Base-by-base conservation (phyloP, 64 coral and sea anemone species). In the Pachyseris speciosa region DNA sequence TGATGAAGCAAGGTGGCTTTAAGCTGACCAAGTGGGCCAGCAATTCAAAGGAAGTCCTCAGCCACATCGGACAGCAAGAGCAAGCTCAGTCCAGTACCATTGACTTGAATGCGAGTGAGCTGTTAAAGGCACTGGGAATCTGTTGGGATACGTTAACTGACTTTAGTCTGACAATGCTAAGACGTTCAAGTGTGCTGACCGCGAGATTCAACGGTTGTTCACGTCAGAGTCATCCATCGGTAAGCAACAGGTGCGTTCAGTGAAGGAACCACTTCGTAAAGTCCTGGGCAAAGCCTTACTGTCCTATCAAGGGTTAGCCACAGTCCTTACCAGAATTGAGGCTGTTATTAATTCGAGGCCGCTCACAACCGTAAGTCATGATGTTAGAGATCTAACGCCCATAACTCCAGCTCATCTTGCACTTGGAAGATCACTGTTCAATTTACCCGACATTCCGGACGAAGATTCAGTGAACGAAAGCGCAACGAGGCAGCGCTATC, bases 151-250 rank as follows among this genome's bases (percentile, higher is more conserved):
- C n/a, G n/a, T n/a, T n/a, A n/a, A n/a, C n/a, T n/a, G n/a, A n/a
- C n/a, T n/a, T n/a, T n/a, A n/a, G 63, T 86, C 85, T 6, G 85
- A 74, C 19, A 83, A 91, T 72, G 67, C 78, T 17, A 52, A 83
- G 48, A 37, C 65, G 44, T 81, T 83, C 63, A 37, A 55, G 75
- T 57, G 64, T 83, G 92, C 80, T 45, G 41, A 29, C 20, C 47
- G 25, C 28, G 57, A n/a, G n/a, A n/a, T n/a, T n/a, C n/a, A n/a
- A n/a, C n/a, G n/a, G n/a, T n/a, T n/a, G n/a, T n/a, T n/a, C n/a
- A n/a, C n/a, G n/a, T n/a, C n/a, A n/a, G n/a, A n/a, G n/a, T n/a
- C n/a, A n/a, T n/a, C n/a, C n/a, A 84, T 42, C 27, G 17, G 17
- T 33, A 33, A 67, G 39, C 58, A 25, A 38, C 59, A 64, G 3